Evolutionary conservation across 2,113 vertebrate genomes (phyloP).

Genomic region (Phocoena phocoena): DNA sequence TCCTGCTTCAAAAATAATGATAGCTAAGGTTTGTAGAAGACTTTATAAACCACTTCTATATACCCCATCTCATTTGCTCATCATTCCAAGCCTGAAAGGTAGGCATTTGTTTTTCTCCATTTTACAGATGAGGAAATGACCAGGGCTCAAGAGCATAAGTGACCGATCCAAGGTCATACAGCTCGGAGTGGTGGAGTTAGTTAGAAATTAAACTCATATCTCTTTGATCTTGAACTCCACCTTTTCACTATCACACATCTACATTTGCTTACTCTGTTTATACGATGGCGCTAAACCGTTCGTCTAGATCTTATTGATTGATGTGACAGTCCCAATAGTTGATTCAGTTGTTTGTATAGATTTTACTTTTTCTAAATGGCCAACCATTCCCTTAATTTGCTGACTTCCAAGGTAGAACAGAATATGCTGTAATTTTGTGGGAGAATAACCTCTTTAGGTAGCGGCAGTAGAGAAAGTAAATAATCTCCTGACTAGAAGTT

Average conservation of each 20-base stretch:
- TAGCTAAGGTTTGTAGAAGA: neutral
- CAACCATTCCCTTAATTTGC: neutral
- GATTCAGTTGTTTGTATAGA: neutral
- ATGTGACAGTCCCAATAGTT: neutral
- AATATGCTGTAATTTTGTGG: neutral
- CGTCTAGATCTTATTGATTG: neutral
- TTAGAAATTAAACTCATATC: neutral
- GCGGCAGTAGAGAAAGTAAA: neutral
- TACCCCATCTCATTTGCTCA: neutral
- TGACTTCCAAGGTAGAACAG: slow-evolving; percentile 14
- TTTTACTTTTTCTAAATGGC: neutral
- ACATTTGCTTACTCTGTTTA: neutral
- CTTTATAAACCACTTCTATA: neutral
- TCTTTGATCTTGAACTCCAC: neutral
- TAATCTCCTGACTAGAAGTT: neutral
- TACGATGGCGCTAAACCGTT: neutral
- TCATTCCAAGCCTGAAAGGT: neutral
- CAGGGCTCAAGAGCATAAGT: neutral
- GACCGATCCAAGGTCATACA: neutral
- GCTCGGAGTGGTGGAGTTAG: neutral
- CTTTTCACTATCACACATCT: neutral
- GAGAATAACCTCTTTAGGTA: neutral
- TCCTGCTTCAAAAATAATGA: neutral
- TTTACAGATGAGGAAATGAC: neutral
- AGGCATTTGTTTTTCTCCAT: neutral